Conservation (phyloP, 2,888 invertebrate genomes). For the Rhopalosiphum nymphaeae region DNA sequence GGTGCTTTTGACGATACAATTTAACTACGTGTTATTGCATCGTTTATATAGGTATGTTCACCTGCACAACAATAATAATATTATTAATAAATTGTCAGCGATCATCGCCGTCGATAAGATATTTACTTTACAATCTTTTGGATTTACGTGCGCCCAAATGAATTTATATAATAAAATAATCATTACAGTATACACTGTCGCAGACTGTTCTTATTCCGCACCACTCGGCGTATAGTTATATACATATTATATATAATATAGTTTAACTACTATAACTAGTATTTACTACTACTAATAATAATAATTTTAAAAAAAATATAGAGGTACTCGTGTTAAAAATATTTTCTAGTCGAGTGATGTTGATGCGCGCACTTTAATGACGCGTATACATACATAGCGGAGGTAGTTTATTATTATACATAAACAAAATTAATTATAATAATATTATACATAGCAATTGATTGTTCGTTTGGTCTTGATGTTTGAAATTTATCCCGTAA, state of each 20-base stretch:
- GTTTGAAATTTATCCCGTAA: constrained; percentile 47
- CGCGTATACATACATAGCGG: constrained; percentile 12
- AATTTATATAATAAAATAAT: neutral
- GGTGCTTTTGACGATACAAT: neutral
- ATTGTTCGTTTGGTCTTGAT: constrained; percentile 60
- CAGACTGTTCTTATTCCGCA: constrained; percentile 35
- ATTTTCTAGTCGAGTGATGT: constrained; percentile 39
- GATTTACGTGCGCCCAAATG: neutral
- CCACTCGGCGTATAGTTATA: constrained; percentile 19
- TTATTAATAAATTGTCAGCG: neutral
- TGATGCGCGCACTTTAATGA: neutral
- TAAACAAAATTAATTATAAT: neutral
- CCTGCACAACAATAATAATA: neutral
- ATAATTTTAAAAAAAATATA: neutral
- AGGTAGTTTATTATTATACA: constrained; percentile 37
- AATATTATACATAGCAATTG: constrained; percentile 13
- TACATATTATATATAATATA: constrained; percentile 9
- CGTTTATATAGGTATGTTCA: neutral
- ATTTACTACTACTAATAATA: neutral
- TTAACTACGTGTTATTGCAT: neutral
- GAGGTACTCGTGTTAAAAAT: constrained; percentile 1
- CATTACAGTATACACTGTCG: neutral
- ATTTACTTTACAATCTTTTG: neutral
- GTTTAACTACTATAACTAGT: neutral
- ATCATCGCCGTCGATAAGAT: neutral